Base-by-base conservation (phyloP, 2,113 vertebrate genomes). In the Microtus richardsoni region DNA sequence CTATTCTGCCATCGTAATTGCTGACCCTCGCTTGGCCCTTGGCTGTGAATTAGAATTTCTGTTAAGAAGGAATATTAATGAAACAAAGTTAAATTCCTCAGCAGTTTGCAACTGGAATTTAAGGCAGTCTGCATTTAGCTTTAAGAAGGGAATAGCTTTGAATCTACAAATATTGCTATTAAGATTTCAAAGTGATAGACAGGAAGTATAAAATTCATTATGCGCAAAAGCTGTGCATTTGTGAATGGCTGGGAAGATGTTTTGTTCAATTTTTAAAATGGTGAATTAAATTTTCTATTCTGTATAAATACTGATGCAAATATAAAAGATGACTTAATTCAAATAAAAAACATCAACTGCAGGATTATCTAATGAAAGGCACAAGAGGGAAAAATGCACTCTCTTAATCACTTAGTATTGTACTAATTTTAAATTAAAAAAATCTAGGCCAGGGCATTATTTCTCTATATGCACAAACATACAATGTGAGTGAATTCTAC, bases 1-100 rank as follows among this genome's bases (percentile, higher is more conserved):
- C 93, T 93, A 93, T 91, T 95, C 52, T 96, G 79, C 93, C 26
- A 10, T 87, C 82, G 17, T 97, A 97, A 98, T 90, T 93, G 97
- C 91, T 95, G 93, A 97, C 92, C 96, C 96, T 96, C 91, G 84
- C 78, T 74, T 89, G 93, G 89, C 87, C 54, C 86, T 86, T n/a
- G 93, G 78, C 96, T 91, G 24, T 75, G 93, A 96, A 93, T 96
- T 97, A 95, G 73, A 95, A 93, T 95, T 94, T 98, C 91, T 92
- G 17, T 96, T 97, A 93, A 86, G 75, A 97, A 82, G 49, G 85
- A 97, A 89, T 47, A 70, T 95, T 95, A 98, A 96, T 97, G 92
- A 95, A 93, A 93, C 89, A 82, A 64, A 95, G 30, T 84, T 90
- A 97, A 95, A 90, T 95, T 92, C 49, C 52, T 93, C 88, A 97